A percentile compares a stretch with the other conserved stretches of the same genome.
phyloP scores from a whole-genome alignment of 2,113 vertebrate species.

The Xiphorhynchus elegans region DNA sequence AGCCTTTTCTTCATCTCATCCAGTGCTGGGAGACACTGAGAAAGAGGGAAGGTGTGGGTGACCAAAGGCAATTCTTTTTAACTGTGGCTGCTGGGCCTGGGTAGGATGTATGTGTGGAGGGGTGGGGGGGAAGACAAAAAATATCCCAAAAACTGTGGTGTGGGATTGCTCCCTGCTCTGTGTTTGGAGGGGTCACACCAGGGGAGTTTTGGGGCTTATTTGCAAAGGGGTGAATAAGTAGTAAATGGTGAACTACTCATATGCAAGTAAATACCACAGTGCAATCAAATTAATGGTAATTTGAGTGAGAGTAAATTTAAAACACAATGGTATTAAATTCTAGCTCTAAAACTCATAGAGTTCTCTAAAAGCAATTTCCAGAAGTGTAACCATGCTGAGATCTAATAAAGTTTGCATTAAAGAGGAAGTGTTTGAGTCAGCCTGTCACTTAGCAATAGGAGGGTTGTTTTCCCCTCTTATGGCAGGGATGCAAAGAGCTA shows the following conservation, averaged over 20 bases:
- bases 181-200: accelerated
- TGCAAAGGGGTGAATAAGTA: not conserved
- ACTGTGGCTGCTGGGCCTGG: not conserved
- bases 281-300: not conserved
- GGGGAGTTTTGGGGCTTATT: not conserved
- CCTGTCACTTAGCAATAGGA: not conserved
- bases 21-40: not conserved
- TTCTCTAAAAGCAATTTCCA: slow-evolving; percentile 12
- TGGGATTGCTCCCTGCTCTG: not conserved
- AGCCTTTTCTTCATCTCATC: accelerated
- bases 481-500: not conserved
- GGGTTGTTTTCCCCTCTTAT: not conserved
- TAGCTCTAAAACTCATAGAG: not conserved
- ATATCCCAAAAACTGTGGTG: accelerated
- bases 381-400: not conserved
- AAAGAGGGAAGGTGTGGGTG: no score
- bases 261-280: not conserved
- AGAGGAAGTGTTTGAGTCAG: not conserved
- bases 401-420: slow-evolving; percentile 26
- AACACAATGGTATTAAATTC: not conserved
- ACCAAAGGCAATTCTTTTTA: not conserved
- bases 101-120: not conserved
- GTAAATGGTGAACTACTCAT: not conserved
- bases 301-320: not conserved
- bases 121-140: no score